A percentile compares a stretch with the other conserved stretches of the same genome.
Evolutionary conservation across 1,140 invertebrate genomes (phyloP).

Genomic region (Scaptomyza pallida): DNA sequence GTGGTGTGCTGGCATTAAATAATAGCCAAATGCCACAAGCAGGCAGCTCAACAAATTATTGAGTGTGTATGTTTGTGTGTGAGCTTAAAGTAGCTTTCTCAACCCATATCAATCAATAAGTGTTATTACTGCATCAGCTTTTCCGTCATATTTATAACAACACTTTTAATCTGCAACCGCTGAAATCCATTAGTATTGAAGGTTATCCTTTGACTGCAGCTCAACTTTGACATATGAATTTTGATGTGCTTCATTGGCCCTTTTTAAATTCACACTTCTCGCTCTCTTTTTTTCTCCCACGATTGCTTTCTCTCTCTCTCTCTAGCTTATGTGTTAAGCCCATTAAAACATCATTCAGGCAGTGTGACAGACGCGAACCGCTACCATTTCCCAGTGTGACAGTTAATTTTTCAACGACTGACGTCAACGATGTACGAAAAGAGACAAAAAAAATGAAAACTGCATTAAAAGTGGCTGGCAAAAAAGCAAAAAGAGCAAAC

Average conservation of each 20-base stretch:
- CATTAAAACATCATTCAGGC: conserved; percentile 68
- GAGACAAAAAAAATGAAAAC: conserved; percentile 33
- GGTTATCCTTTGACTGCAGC: too few species aligned
- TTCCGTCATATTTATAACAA: too few species aligned
- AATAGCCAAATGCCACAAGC: conserved; percentile 38
- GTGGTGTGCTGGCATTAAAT: conserved; percentile 48
- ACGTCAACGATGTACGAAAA: conserved; percentile 44
- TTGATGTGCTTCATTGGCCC: too few species aligned
- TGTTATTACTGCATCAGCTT: too few species aligned
- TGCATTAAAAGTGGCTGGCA: conserved; percentile 38
- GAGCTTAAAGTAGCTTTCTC: too few species aligned
- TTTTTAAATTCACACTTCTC: background rate
- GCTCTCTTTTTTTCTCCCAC: background rate
- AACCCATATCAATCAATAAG: too few species aligned
- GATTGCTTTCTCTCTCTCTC: conserved; percentile 4
- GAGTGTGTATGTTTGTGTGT: conserved; percentile 1
- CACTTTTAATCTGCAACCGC: too few species aligned
- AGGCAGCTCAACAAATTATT: conserved; percentile 13
- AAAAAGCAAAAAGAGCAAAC: conserved; percentile 22
- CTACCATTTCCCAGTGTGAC: conserved; percentile 51
- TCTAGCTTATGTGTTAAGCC: conserved; percentile 35
- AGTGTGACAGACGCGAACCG: conserved; percentile 53
- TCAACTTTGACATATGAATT: too few species aligned
- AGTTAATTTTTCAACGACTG: conserved; percentile 66
- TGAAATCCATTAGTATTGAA: too few species aligned